These are phyloP conservation scores for Monochamus alternatus DNA, from an alignment of 2,888 invertebrate genomes.

Conservation along the genomic window DNA sequence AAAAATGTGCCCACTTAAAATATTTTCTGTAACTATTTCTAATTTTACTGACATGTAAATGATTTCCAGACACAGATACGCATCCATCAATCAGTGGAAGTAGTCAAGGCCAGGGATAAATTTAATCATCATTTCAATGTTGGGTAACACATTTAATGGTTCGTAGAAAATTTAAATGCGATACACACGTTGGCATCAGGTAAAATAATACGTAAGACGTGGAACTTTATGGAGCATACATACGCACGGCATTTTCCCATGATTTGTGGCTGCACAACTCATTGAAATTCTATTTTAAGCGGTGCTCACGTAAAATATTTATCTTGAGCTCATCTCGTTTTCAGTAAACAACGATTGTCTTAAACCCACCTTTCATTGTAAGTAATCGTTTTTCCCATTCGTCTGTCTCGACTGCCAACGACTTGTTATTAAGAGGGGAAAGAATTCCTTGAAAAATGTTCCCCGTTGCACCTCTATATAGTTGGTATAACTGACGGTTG, in stretches of 20 bases:
- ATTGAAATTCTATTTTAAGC: constrained; percentile 59
- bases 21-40: too few relatives aligned
- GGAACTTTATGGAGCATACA: constrained; percentile 42
- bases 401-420: constrained; percentile 66
- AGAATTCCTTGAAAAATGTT: constrained; percentile 65
- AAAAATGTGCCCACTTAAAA: too few relatives aligned
- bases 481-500: constrained; percentile 45
- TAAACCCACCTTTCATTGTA: constrained; percentile 65
- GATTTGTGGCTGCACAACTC: constrained; percentile 59
- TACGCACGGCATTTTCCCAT: constrained; percentile 45
- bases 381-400: constrained; percentile 66
- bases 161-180: constrained; percentile 22
- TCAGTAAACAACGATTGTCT: constrained; percentile 62
- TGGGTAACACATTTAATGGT: constrained; percentile 19
- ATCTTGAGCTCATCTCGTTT: constrained; percentile 62
- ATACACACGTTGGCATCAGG: constrained; percentile 33
- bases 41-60: too few relatives aligned
- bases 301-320: constrained; percentile 57
- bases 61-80: too few relatives aligned
- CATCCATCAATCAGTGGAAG: neutral
- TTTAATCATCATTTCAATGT: constrained; percentile 28
- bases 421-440: constrained; percentile 66
- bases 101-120: constrained; percentile 33
- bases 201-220: constrained; percentile 41
- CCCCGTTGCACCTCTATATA: constrained; percentile 60